These are phyloP conservation scores for Anomalospiza imberbis DNA, from an alignment of 2,797 vertebrate genomes.

Conservation along the genomic window DNA sequence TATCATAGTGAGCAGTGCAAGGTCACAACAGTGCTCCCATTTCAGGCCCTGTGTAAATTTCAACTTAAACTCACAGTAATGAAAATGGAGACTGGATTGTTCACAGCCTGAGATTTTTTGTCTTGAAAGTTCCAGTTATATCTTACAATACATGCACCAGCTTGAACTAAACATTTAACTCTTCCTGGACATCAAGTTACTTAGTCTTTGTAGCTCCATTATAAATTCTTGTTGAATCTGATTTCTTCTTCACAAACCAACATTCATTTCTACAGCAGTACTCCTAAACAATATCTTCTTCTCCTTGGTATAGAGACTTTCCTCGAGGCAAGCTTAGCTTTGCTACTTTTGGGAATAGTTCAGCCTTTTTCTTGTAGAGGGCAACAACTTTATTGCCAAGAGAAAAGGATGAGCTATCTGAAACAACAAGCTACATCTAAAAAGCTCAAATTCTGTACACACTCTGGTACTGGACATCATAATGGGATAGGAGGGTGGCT, in stretches of 20 bases:
- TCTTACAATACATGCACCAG: neutral
- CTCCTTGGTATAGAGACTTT: neutral
- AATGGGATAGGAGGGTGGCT: neutral
- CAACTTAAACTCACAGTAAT: neutral
- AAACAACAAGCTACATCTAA: neutral
- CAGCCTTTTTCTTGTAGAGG: neutral
- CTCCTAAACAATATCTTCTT: neutral
- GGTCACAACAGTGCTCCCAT: neutral
- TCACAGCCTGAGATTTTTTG: neutral
- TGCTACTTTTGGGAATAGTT: neutral
- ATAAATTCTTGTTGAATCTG: neutral
- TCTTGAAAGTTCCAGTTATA: neutral
- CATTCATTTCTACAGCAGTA: neutral
- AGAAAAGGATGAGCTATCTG: neutral
- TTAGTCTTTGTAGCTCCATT: neutral
- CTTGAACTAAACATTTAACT: neutral
- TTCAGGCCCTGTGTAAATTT: neutral
- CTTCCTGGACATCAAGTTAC: neutral
- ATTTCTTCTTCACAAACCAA: neutral
- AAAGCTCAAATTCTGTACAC: neutral
- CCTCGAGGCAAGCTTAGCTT: neutral
- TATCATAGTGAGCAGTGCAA: neutral
- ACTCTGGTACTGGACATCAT: accelerated
- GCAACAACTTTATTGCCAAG: neutral
- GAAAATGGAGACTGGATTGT: neutral